Percentiles rank a stretch among this genome's conserved stretches.
Conservation (phyloP, 2,888 invertebrate species). For the Caenorhabditis sp. region DNA sequence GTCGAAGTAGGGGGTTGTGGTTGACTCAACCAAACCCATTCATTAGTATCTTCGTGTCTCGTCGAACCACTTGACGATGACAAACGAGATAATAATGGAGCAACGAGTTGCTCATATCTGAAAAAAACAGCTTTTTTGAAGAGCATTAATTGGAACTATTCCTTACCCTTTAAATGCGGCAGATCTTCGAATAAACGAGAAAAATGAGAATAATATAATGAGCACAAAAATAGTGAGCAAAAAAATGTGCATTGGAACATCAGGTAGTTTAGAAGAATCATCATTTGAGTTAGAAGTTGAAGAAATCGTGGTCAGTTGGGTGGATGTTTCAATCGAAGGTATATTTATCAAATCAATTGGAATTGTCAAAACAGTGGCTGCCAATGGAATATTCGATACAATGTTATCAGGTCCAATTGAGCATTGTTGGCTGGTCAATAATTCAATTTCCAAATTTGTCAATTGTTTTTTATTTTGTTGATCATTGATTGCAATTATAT, state of each 20-base stretch:
- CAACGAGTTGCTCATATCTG: conserved; percentile 68
- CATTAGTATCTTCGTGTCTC: conserved; percentile 58
- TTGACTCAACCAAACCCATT: conserved; percentile 65
- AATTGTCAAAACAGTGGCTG: conserved; percentile 25
- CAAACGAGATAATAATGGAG: conserved; percentile 62
- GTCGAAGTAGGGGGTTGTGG: conserved; percentile 33
- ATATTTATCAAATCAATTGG: conserved; percentile 12
- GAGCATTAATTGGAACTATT: neutral
- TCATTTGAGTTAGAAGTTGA: neutral
- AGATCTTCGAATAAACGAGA: conserved; percentile 20
- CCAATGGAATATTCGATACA: conserved; percentile 7
- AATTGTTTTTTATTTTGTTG: conserved; percentile 14
- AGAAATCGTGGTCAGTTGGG: conserved; percentile 4
- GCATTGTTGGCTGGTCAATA: conserved; percentile 20
- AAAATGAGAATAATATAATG: conserved; percentile 11
- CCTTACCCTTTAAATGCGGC: conserved; percentile 35
- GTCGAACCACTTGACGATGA: conserved; percentile 50
- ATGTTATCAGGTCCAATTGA: neutral
- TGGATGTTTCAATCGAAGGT: neutral
- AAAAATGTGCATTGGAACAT: conserved; percentile 29
- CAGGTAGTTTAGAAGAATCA: neutral
- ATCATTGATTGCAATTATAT: conserved; percentile 33
- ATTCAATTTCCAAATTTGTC: conserved; percentile 34
- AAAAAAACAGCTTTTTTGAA: conserved; percentile 6
- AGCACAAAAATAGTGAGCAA: conserved; percentile 22